Percentiles rank a stretch among this genome's conserved stretches.
These are phyloP conservation scores for Andinoacara biseriatus DNA, from an alignment of 2,113 vertebrate species.

Conservation along the genomic window DNA sequence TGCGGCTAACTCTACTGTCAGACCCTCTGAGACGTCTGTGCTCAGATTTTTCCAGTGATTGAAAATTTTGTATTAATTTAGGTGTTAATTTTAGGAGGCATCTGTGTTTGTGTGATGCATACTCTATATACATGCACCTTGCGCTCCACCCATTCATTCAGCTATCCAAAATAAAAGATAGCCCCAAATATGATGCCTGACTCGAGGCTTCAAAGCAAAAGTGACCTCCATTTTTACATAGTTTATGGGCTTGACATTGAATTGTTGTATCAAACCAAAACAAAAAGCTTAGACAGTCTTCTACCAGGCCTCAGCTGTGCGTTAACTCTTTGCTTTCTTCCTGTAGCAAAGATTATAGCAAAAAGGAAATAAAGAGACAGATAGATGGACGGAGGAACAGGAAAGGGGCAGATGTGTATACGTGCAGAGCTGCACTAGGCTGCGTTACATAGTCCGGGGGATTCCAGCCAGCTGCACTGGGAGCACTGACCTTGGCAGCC, in stretches of 20 bases:
- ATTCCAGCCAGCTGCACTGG: slow-evolving; percentile 73
- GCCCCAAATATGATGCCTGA: neutral
- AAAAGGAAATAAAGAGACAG: slow-evolving; percentile 36
- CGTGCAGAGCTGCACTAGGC: slow-evolving; percentile 76
- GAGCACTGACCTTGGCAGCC: slow-evolving; percentile 77
- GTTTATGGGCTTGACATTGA: neutral
- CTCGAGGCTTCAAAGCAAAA: neutral
- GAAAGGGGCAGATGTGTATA: slow-evolving; percentile 67
- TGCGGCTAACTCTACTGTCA: neutral
- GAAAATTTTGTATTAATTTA: neutral
- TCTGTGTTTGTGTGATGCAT: neutral
- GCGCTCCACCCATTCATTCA: neutral
- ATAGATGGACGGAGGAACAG: slow-evolving; percentile 35
- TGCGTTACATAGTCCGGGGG: slow-evolving; percentile 61
- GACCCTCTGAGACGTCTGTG: neutral
- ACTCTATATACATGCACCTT: neutral
- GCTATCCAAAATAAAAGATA: neutral
- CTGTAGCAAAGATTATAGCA: slow-evolving; percentile 43
- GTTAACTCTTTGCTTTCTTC: slow-evolving; percentile 44
- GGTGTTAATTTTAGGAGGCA: neutral
- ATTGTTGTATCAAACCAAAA: neutral
- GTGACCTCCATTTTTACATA: neutral
- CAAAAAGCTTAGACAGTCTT: neutral
- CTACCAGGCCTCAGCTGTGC: neutral
- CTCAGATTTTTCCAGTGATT: neutral